Evolutionary conservation across 2,888 invertebrate species (phyloP), one percentile per base, ranked within the genome.

Genomic region (Brachypterus glaber): DNA sequence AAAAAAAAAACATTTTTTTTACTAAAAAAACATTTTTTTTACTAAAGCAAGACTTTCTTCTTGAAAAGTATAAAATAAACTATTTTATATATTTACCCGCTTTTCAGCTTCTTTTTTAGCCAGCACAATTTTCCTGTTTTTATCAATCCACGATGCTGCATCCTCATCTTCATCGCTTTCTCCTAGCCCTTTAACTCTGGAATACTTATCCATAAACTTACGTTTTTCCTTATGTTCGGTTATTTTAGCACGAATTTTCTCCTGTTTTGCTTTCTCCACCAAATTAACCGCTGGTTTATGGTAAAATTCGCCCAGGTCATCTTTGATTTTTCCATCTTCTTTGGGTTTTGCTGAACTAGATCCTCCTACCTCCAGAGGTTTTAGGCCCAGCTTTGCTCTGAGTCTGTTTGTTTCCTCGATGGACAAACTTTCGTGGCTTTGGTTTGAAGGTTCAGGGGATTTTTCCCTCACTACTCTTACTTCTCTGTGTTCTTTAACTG

Each of bases 361-460:
- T 2, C 25, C 55, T 43, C 55, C 58, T n/a, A 83, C 67, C 53
- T 92, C 85, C 3, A 97, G 68, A 0, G 96, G 97, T 59, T 92
- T 93, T 21, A 97, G 69, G 1, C 97, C 97, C 15, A 98, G 73
- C 62, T 93, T 92, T 2, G 88, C 88, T 54, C 97, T 73, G 8
- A 98, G 67, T 49, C 82, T 84, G 66, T 95, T 95, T 3, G 88
- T 89, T 53, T 87, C 89, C 35, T 82, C 81, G 32, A 91, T 73
- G 1, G 89, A 88, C 12, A 90, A 67, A 52, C 73, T 79, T 54
- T 64, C 74, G 58, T 58, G 67, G 33, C 63, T 66, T 33, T 58
- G 59, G 30, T 57, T 64, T 45, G 56, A 66, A 16, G 63, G 60
- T 25, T 63, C 56, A 7, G 63, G 62, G 11, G 38, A 16, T 33